phyloP scores from a whole-genome alignment of 30 jellyfish, hydroid and myxozoan genomes.

The Turritopsis dohrnii region DNA sequence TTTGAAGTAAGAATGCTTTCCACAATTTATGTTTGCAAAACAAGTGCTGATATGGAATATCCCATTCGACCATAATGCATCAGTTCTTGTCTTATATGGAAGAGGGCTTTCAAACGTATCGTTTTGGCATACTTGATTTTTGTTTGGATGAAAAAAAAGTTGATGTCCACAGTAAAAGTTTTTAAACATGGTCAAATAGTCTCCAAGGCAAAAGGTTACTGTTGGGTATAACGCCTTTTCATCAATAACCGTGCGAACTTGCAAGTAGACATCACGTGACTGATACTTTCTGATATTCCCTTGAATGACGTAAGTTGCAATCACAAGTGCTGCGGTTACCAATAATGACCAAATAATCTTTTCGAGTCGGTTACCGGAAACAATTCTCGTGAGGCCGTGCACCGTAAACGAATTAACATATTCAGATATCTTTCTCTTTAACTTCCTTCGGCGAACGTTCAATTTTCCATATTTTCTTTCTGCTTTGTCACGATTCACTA shows the following conservation, averaged over 20 bases:
- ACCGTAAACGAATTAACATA: slow-evolving; percentile 10
- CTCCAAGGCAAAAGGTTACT: neutral
- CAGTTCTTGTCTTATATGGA: neutral
- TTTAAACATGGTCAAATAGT: neutral
- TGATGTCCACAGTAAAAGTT: neutral
- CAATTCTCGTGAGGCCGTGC: neutral
- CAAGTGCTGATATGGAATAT: neutral
- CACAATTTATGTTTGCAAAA: slow-evolving; percentile 9
- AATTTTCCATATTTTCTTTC: neutral
- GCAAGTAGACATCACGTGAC: neutral
- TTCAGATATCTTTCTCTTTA: neutral
- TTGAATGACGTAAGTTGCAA: neutral
- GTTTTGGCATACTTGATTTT: neutral
- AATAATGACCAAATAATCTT: neutral
- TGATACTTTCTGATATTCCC: slow-evolving; percentile 2
- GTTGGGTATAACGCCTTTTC: slow-evolving; percentile 1
- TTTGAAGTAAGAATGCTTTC: neutral
- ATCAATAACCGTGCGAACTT: slow-evolving; percentile 2
- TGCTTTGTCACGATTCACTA: neutral
- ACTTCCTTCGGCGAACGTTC: neutral
- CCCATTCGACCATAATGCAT: slow-evolving; percentile 4
- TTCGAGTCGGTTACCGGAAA: slow-evolving; percentile 9
- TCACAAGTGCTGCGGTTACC: neutral
- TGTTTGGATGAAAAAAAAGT: neutral
- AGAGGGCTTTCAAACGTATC: neutral